phyloP scores from a whole-genome alignment of 2,797 vertebrate species.

The Xerus rutilus region DNA sequence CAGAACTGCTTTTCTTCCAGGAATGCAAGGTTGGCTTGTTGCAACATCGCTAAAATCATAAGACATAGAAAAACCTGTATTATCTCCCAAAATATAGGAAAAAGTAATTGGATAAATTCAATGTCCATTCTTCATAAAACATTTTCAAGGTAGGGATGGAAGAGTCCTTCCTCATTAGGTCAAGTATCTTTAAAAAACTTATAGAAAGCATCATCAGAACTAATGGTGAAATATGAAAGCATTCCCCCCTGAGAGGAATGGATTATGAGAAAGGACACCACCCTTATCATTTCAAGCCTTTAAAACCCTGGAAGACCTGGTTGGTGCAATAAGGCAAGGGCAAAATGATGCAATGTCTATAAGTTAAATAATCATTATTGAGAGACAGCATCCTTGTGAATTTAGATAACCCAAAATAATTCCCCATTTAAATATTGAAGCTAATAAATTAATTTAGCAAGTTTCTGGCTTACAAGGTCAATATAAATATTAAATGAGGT shows the following conservation, averaged over 20 bases:
- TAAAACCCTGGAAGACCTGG: not conserved
- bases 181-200: not conserved
- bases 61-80: not conserved
- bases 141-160: not conserved
- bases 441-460: not conserved
- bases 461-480: not conserved
- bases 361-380: not conserved
- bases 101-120: not conserved
- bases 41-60: not conserved
- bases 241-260: not conserved
- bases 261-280: not conserved
- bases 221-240: not conserved
- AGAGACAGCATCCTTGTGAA: not conserved
- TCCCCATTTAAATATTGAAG: not conserved
- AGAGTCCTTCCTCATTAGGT: not conserved
- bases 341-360: not conserved
- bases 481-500: conserved; percentile 1
- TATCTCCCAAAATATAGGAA: not conserved
- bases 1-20: not conserved
- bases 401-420: not conserved
- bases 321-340: not conserved
- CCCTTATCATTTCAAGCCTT: not conserved
- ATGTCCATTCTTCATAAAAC: not conserved
- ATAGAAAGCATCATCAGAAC: not conserved
- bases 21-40: not conserved